These are phyloP conservation scores for Eupithecia subfuscata DNA, from an alignment of 2,888 invertebrate species.

Conservation along the genomic window DNA sequence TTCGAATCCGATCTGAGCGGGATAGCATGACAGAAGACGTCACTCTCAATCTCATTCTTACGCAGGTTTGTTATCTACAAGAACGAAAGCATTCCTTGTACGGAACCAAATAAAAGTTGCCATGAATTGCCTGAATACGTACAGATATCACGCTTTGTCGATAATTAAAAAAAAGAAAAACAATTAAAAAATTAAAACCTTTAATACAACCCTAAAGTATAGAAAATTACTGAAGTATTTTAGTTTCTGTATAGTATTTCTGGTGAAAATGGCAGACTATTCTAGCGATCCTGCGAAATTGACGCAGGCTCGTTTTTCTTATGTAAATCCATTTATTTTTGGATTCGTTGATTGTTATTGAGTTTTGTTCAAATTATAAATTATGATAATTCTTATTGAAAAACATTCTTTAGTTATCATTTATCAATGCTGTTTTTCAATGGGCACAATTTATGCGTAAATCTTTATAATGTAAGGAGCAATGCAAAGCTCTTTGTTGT, in stretches of 20 bases:
- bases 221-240: not conserved
- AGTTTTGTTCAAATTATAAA: conserved; percentile 15
- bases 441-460: conserved; percentile 38
- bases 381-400: conserved; percentile 13
- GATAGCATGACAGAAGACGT: not conserved
- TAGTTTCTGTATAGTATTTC: not conserved
- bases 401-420: conserved; percentile 10
- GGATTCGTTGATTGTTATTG: conserved; percentile 26
- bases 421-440: conserved; percentile 37
- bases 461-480: conserved; percentile 35
- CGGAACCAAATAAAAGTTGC: not conserved
- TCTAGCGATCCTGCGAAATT: conserved; percentile 17
- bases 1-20: not conserved
- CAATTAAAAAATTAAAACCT: not conserved
- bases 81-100: not conserved
- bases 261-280: conserved; percentile 4
- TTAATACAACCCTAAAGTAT: not conserved
- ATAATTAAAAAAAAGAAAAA: not conserved
- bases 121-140: not conserved
- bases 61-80: not conserved
- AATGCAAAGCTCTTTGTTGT: conserved; percentile 52
- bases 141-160: not conserved
- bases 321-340: conserved; percentile 5
- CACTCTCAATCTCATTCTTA: not conserved
- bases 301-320: conserved; percentile 8